Evolutionary conservation across 2,797 vertebrate species (phyloP).

Genomic region (Sylvilagus floridanus): DNA sequence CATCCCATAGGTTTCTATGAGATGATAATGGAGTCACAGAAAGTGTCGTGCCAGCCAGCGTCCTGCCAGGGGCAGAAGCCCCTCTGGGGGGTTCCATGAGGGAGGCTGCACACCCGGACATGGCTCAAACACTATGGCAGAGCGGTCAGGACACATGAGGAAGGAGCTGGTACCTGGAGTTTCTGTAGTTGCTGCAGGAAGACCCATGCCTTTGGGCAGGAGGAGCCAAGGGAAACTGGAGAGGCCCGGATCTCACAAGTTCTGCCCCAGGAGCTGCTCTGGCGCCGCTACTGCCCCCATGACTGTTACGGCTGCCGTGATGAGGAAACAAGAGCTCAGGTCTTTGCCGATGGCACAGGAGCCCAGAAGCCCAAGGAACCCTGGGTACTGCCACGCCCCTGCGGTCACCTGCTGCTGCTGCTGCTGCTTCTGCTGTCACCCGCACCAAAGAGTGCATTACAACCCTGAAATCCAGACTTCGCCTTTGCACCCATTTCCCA

Average conservation of each 20-base stretch:
- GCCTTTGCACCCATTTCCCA: background rate
- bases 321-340: background rate
- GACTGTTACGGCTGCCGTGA: rapidly evolving
- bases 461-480: background rate
- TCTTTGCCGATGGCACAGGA: background rate
- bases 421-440: background rate
- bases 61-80: background rate
- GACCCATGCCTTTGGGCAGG: background rate
- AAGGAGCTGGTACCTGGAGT: background rate
- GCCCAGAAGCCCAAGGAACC: background rate
- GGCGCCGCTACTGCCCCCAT: background rate
- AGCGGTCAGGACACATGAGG: background rate
- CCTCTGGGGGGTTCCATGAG: background rate
- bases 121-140: background rate
- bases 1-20: background rate
- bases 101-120: background rate
- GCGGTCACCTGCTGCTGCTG: background rate
- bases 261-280: background rate
- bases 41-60: background rate
- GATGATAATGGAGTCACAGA: background rate
- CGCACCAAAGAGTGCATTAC: background rate
- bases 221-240: background rate
- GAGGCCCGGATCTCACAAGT: background rate
- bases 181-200: background rate
- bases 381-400: rapidly evolving